Evolutionary conservation across 1,140 invertebrate species (phyloP).

Genomic region (Drosophila trapezifrons): DNA sequence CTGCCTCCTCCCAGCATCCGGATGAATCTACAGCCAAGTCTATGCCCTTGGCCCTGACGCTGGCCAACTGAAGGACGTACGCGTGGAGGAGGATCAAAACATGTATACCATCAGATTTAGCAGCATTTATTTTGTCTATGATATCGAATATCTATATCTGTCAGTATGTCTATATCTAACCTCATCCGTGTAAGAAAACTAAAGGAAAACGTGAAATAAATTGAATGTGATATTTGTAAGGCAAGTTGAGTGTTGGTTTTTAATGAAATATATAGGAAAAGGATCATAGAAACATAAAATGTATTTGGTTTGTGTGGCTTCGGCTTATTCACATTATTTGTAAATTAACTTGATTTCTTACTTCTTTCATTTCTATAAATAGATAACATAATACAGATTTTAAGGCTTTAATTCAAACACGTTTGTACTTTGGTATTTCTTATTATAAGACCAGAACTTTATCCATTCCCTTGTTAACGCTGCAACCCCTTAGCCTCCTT

Average conservation of each 20-base stretch:
- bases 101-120: conserved; percentile 39
- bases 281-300: too few relatives aligned
- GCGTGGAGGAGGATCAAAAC: background rate
- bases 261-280: background rate
- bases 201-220: conserved; percentile 70
- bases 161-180: conserved; percentile 37
- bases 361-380: background rate
- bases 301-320: too few relatives aligned
- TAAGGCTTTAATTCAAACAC: too few relatives aligned
- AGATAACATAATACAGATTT: too few relatives aligned
- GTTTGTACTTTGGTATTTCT: background rate
- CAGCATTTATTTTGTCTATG: conserved; percentile 64
- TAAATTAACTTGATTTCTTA: background rate
- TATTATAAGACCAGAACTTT: too few relatives aligned
- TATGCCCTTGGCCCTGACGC: conserved; percentile 59
- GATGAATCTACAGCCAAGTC: conserved; percentile 71
- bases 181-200: conserved; percentile 63
- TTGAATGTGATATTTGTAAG: conserved; percentile 80
- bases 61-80: conserved; percentile 40
- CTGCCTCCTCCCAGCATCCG: conserved; percentile 76
- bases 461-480: too few relatives aligned
- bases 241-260: background rate
- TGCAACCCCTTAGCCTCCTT: background rate
- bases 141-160: conserved; percentile 41
- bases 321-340: too few relatives aligned